phyloP scores from a whole-genome alignment of 2,888 invertebrate species.

The Campaea margaritaria region DNA sequence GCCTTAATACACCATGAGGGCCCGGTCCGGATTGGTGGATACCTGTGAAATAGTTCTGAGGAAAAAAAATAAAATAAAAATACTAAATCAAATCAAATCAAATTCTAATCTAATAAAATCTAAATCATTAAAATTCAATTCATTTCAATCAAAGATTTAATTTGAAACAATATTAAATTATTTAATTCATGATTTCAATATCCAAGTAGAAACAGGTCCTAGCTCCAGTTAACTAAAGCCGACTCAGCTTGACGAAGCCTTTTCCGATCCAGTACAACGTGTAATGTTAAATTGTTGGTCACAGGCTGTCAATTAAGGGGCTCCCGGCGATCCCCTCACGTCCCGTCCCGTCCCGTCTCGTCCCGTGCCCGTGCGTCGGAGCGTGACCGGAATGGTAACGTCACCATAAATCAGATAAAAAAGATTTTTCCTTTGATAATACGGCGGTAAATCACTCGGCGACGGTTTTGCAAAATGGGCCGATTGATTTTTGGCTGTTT shows the following conservation, averaged over 20 bases:
- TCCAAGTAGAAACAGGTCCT: neutral
- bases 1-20: no score
- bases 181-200: no score
- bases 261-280: slow-evolving; percentile 37
- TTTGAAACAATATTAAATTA: no score
- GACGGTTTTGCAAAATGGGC: slow-evolving; percentile 34
- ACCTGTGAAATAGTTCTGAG: no score
- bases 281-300: slow-evolving; percentile 40
- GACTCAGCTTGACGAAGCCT: slow-evolving; percentile 42
- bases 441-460: slow-evolving; percentile 46
- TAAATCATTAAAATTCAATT: no score
- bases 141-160: no score
- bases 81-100: no score
- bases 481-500: slow-evolving; percentile 30
- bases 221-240: slow-evolving; percentile 1
- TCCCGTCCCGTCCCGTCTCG: slow-evolving; percentile 31
- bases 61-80: no score
- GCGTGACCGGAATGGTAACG: slow-evolving; percentile 54
- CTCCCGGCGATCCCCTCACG: slow-evolving; percentile 36
- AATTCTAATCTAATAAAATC: no score
- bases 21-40: no score
- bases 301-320: slow-evolving; percentile 48
- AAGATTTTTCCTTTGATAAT: slow-evolving; percentile 47
- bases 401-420: slow-evolving; percentile 56
- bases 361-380: slow-evolving; percentile 44